Percentiles rank a stretch among this genome's conserved stretches.
These are phyloP conservation scores for Mus spretus DNA, from an alignment of 2,797 vertebrate genomes.

Conservation along the genomic window DNA sequence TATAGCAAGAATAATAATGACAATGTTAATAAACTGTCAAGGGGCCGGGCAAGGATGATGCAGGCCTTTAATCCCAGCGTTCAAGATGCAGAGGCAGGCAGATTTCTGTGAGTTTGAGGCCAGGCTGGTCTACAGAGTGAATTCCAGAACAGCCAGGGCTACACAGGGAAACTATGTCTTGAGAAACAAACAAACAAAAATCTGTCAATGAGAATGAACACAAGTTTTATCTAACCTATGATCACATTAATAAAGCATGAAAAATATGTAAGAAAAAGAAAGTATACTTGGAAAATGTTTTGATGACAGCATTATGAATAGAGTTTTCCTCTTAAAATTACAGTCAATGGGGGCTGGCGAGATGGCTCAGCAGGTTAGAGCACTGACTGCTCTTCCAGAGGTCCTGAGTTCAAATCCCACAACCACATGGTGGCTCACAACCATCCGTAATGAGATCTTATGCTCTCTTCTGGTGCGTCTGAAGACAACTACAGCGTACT, in stretches of 20 bases:
- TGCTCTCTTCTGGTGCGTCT: too few species aligned
- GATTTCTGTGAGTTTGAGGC: neutral
- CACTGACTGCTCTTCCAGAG: too few species aligned
- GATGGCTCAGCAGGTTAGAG: too few species aligned
- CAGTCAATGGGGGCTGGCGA: neutral
- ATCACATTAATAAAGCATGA: neutral
- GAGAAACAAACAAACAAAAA: neutral
- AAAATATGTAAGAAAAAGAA: constrained; percentile 11
- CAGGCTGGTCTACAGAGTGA: neutral
- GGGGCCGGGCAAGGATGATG: neutral
- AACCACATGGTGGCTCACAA: too few species aligned
- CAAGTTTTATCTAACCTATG: neutral
- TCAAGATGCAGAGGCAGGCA: neutral
- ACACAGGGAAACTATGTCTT: neutral
- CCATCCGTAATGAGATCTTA: too few species aligned
- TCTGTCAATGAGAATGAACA: constrained; percentile 21
- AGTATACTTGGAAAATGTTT: neutral
- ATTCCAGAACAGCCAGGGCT: neutral
- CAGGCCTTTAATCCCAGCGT: neutral
- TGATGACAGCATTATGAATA: neutral
- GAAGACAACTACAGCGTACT: too few species aligned
- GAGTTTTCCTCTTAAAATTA: constrained; percentile 31
- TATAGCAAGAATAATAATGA: neutral
- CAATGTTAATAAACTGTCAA: neutral
- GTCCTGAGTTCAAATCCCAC: too few species aligned